Conservation (phyloP, 1,140 invertebrate species). For the Chionoecetes opilio region DNA sequence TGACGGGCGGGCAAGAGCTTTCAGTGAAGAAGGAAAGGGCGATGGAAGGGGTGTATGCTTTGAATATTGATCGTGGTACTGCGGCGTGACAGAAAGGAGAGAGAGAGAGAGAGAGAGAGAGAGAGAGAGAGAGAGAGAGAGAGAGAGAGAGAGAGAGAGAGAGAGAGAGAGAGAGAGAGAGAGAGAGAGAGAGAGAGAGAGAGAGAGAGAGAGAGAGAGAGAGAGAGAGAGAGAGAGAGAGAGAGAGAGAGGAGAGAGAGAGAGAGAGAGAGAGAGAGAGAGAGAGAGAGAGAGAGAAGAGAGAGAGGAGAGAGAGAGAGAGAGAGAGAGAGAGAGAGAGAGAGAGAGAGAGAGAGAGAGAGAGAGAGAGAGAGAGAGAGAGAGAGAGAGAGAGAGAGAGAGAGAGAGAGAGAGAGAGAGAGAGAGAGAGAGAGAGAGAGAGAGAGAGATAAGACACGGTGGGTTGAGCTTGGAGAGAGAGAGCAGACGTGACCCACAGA, state of each 20-base stretch:
- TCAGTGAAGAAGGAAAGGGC: neutral
- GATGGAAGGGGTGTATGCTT: neutral
- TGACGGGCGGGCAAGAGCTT: too few relatives aligned
- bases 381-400: conserved; percentile 8
- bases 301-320: too few relatives aligned
- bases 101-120: conserved; percentile 46
- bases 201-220: neutral
- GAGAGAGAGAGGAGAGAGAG: too few relatives aligned
- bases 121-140: neutral
- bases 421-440: neutral
- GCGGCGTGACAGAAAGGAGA: neutral
- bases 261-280: neutral
- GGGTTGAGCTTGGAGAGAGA: neutral
- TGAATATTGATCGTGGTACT: conserved; percentile 1
- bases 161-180: neutral
- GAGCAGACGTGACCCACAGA: neutral
- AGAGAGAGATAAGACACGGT: too few relatives aligned
- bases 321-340: neutral
- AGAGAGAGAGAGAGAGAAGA: neutral
- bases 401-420: conserved; percentile 40
- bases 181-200: neutral
- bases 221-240: conserved; percentile 18
- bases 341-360: conserved; percentile 2
- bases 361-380: conserved; percentile 29
- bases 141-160: neutral